Evolutionary conservation across 2,113 vertebrate genomes (phyloP), one percentile per base, ranked within the genome.

Genomic region (Cynopterus brachyotis): DNA sequence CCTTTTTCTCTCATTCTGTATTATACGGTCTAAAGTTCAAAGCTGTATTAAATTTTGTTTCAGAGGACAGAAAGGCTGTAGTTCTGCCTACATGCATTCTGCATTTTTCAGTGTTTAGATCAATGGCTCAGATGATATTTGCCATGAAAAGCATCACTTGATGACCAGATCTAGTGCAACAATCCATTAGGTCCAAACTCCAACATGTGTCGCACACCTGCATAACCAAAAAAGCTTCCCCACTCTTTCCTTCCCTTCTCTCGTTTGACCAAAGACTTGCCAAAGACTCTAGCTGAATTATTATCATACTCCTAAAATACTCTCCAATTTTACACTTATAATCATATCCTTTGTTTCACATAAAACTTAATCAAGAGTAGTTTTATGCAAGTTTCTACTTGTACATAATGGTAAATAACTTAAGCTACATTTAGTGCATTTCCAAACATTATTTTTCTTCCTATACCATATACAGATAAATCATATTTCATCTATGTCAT

Each of bases 301-400:
- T 73, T 9, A 20, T 45, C 69, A 28, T 42, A 45, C 55, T 96
- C 89, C 95, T 55, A 72, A 96, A 97, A 95, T 72, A 79, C 30
- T 67, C n/a, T 55, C 73, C 13, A 67, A 60, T 82, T 85, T 42
- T 92, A 88, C 16, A 75, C 57, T 96, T 92, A 73, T 80, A 96
- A 96, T 94, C 83, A 94, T 15, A 96, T 84, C 82, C 75, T 97
- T 96, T 97, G 93, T 97, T 97, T 91, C 80, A 55, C 89, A 96
- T 50, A 98, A 86, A 95, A 97, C 97, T 97, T 95, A 97, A 94
- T 96, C 95, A 94, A 91, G 92, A 90, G 59, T 84, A 85, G 64
- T 92, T 97, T 97, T 91, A 85, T 87, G 69, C 82, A 78, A 94
- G 95, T 97, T 96, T 91, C 96, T 70, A 94, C 50, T 97, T 87